Evolutionary conservation across 2,888 invertebrate genomes (phyloP), one percentile per base, ranked within the genome.

Genomic region (Spilosoma lubricipeda): DNA sequence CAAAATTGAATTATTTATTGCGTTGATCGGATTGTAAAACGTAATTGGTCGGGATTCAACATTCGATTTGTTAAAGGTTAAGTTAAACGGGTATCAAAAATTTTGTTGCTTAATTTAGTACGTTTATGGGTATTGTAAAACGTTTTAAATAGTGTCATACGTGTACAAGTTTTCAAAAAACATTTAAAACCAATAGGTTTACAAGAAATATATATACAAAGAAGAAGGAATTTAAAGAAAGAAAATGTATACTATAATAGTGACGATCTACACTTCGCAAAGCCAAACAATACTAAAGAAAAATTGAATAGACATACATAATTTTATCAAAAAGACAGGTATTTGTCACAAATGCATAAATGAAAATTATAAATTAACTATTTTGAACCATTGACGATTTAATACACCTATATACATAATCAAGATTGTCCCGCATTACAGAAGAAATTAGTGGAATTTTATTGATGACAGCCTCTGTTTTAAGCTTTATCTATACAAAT

Each of bases 1-100:
- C 92, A 89, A 94, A 94, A 94, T 94, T 95, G 93, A 93, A 94
- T 95, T 94, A 94, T 94, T 94, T 94, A 94, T 94, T 92, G 89
- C 90, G 88, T 85, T 87, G 80, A 85, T 86, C 66, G 71, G 73
- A 77, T 91, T 92, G 92, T 92, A 92, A 92, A 92, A 92, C 87
- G 89, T 90, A 92, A 92, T 93, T 82, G 76, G 65, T 67, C 52
- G 30, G 67, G 71, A 72, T 75, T 80, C 69, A 64, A 73, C 48
- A 75, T 80, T 56, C 59, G 42, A 69, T 76, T 74, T 74, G 67
- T 68, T 75, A 56, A 65, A 23, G 66, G 45, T 68, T 72, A 67
- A 68, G 33, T 67, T 75, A 67, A 52, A 80, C 75, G 63, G 52
- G 73, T 63, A 20, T 30, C 36, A 45, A 56, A 75, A 11, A 36